phyloP scores from a whole-genome alignment of 2,113 vertebrate genomes.

The Antechinus stuartii region DNA sequence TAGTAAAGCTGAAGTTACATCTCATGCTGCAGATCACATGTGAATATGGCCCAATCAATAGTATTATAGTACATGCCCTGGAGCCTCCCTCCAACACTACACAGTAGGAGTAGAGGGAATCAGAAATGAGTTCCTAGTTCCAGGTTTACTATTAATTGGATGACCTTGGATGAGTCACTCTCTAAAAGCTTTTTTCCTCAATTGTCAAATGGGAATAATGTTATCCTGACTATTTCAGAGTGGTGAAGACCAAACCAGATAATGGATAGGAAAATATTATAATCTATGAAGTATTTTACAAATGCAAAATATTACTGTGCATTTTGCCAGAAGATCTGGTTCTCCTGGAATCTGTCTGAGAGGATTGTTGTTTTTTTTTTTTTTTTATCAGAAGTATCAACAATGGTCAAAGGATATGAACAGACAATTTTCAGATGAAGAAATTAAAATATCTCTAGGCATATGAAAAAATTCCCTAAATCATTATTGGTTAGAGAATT shows the following conservation, averaged over 20 bases:
- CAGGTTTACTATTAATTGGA: neutral
- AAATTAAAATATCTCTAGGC: too few species aligned
- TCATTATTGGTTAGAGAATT: too few species aligned
- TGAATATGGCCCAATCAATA: neutral
- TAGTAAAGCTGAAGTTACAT: constrained; percentile 9
- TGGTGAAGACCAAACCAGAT: neutral
- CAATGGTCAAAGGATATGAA: too few species aligned
- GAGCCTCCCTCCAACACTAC: neutral
- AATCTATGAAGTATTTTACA: neutral
- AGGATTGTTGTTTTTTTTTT: neutral
- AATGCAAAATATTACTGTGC: neutral
- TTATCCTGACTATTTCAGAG: too few species aligned
- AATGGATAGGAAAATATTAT: neutral
- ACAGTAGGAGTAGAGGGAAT: neutral
- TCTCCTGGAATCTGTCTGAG: neutral
- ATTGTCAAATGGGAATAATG: neutral
- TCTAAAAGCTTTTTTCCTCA: neutral
- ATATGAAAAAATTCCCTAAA: too few species aligned
- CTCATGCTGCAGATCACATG: neutral
- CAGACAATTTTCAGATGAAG: too few species aligned
- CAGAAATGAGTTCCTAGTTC: neutral
- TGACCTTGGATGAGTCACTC: neutral
- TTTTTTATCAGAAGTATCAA: neutral
- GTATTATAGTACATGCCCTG: neutral
- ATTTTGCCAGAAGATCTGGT: neutral